Percentiles rank a stretch among this genome's conserved stretches.
phyloP scores from a whole-genome alignment of 2,113 vertebrate genomes.

The rabbit (Oryctolagus cuniculus) region mOryCun1.1 NC_091448.1:9040501-9041000 shows the following conservation, averaged over 20 bases:
- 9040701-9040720: background rate
- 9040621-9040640: fast-evolving
- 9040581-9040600: background rate
- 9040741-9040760: background rate
- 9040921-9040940: background rate
- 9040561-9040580: no score
- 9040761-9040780: fast-evolving
- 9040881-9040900: background rate
- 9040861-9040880: background rate
- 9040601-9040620: background rate
- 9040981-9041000: constrained; percentile 8
- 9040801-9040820: background rate
- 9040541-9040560: background rate
- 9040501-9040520: background rate
- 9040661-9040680: background rate
- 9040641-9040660: background rate
- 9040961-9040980: constrained; percentile 33
- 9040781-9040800: background rate
- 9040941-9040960: background rate
- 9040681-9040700: background rate
- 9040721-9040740: background rate
- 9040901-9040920: background rate
- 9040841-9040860: background rate
- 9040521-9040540: background rate
- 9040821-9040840: background rate